A percentile compares a stretch with the other conserved stretches of the same genome.
Evolutionary conservation across 2,113 vertebrate species (phyloP).

Genomic region (Menidia beryllina): DNA sequence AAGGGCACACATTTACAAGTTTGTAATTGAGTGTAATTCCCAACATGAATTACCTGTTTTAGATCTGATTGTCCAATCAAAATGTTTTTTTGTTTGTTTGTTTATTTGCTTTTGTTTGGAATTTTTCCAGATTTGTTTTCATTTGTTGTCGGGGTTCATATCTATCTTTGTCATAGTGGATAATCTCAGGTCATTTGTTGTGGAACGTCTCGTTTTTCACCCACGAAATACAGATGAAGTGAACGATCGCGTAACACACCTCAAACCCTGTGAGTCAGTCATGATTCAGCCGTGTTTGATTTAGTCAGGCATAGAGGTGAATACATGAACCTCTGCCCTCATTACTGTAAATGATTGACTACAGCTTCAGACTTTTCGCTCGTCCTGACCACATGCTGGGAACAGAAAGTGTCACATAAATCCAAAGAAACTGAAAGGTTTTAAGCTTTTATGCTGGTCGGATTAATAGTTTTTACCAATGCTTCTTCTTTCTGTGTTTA

Average conservation of each 20-base stretch:
- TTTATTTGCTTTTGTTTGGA: background rate
- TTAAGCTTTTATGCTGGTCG: background rate
- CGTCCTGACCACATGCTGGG: background rate
- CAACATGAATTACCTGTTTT: conserved; percentile 29
- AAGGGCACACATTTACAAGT: background rate
- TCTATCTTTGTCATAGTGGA: background rate
- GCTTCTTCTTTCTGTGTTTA: conserved; percentile 7
- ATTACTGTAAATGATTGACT: conserved; percentile 60
- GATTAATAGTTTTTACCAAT: background rate
- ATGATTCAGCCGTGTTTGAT: too few species aligned
- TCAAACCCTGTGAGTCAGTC: conserved; percentile 38
- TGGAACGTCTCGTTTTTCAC: background rate
- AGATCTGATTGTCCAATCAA: conserved; percentile 1
- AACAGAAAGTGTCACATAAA: background rate
- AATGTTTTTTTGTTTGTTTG: conserved; percentile 6
- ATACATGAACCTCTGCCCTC: conserved; percentile 35
- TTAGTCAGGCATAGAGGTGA: conserved; percentile 17
- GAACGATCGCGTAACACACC: background rate
- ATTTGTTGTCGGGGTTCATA: conserved; percentile 1
- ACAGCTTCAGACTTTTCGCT: conserved; percentile 25
- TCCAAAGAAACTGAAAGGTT: background rate
- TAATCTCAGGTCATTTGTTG: background rate
- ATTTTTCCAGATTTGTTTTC: too few species aligned
- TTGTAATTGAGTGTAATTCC: background rate
- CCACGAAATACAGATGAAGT: background rate